These are phyloP conservation scores for Vicugna pacos DNA, from an alignment of 2,113 vertebrate species.

Conservation along the genomic window DNA sequence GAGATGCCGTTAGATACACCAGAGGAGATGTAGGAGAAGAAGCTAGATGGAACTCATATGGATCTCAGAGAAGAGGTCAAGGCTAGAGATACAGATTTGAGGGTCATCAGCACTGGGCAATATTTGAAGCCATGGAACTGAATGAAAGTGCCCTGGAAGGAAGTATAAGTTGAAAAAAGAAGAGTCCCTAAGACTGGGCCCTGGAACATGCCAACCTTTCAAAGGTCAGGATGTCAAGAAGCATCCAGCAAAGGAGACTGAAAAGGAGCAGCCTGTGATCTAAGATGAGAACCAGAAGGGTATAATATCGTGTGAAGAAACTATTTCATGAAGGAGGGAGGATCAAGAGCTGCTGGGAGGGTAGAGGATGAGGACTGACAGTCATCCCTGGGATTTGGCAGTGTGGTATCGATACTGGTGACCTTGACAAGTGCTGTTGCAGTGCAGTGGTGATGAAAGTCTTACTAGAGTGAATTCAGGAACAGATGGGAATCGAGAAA, in stretches of 20 bases:
- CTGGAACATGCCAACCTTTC: background rate
- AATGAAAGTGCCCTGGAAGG: background rate
- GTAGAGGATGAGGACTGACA: background rate
- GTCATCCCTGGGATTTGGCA: background rate
- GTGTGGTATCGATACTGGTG: background rate
- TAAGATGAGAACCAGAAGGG: background rate
- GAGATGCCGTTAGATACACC: background rate
- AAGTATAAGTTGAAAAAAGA: background rate
- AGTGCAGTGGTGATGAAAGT: background rate
- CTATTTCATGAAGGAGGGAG: background rate
- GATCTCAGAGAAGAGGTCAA: background rate
- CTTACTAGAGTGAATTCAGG: background rate
- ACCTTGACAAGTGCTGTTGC: constrained; percentile 15
- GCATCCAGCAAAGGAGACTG: background rate
- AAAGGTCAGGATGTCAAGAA: background rate
- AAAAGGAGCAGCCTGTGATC: background rate
- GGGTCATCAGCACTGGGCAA: background rate
- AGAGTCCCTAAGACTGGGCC: background rate
- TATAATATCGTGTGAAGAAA: background rate
- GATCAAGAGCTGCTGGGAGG: background rate
- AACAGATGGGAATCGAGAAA: background rate
- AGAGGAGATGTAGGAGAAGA: background rate
- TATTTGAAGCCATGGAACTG: background rate
- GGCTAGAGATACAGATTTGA: background rate
- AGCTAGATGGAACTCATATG: background rate